phyloP scores from a whole-genome alignment of 1,140 invertebrate species.

The Artemia franciscana region DNA sequence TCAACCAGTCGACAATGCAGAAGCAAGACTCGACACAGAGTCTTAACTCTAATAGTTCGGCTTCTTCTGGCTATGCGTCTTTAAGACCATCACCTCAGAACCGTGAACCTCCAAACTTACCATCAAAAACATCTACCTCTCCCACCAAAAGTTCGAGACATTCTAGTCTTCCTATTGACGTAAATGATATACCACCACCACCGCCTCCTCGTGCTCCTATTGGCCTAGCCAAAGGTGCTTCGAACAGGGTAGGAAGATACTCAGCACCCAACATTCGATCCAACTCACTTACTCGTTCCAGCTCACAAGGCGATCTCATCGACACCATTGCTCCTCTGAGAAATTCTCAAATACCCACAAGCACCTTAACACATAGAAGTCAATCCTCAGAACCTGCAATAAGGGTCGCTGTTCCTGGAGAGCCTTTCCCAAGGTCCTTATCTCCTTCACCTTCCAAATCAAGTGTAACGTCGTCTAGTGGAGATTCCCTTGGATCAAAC shows the following conservation, averaged over 20 bases:
- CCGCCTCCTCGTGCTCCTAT: constrained; percentile 8
- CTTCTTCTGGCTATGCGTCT: not conserved
- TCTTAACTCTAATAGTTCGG: not conserved
- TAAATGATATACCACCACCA: constrained; percentile 4
- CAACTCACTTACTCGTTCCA: constrained; percentile 10
- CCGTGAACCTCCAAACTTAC: not conserved
- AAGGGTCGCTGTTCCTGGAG: constrained; percentile 10
- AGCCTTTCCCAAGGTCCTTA: not conserved
- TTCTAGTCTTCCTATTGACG: constrained; percentile 2
- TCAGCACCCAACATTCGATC: constrained; percentile 3
- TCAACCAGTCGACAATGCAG: not conserved
- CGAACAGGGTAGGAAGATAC: constrained; percentile 7
- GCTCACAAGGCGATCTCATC: constrained; percentile 13
- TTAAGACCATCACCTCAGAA: not conserved
- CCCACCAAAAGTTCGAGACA: not conserved
- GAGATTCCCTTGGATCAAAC: constrained; percentile 16
- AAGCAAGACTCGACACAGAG: not conserved
- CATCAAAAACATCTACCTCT: constrained; percentile 1
- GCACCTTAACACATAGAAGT: not conserved
- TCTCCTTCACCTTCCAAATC: constrained; percentile 14
- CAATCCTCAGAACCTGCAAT: constrained; percentile 2
- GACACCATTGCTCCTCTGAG: not conserved
- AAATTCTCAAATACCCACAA: not conserved
- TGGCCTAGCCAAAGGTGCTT: not conserved
- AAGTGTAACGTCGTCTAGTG: constrained; percentile 14